phyloP scores from a whole-genome alignment of 2,888 invertebrate species.

The Drosophila barbarae region DNA sequence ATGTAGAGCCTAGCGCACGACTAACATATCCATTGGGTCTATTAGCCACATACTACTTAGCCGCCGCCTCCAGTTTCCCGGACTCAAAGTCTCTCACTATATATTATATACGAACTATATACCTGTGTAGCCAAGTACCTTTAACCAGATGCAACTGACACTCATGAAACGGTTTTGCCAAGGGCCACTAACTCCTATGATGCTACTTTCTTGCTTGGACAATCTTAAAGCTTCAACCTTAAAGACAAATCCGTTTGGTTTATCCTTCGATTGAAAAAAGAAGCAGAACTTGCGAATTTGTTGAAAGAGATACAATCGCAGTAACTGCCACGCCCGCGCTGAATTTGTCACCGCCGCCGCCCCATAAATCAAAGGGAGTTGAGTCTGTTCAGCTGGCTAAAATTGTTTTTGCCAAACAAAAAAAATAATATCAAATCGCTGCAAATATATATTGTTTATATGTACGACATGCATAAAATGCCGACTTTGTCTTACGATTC shows the following conservation, averaged over 20 bases:
- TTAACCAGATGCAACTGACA: conserved; percentile 36
- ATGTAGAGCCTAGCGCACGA: conserved; percentile 25
- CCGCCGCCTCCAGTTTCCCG: conserved; percentile 29
- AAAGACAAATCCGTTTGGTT: conserved; percentile 7
- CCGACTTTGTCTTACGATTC: conserved; percentile 50
- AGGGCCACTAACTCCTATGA: conserved; percentile 16
- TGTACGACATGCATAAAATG: conserved; percentile 29
- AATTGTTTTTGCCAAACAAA: conserved; percentile 54
- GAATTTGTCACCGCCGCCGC: conserved; percentile 18
- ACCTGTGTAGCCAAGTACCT: conserved; percentile 25
- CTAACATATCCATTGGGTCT: conserved; percentile 66
- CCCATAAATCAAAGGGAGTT: conserved; percentile 50
- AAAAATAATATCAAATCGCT: conserved; percentile 47
- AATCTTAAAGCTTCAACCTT: conserved; percentile 46
- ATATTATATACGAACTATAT: conserved; percentile 22
- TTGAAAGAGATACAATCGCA: conserved; percentile 13
- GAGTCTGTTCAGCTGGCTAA: conserved; percentile 35
- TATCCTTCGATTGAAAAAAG: conserved; percentile 4
- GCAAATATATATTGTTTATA: conserved; percentile 23
- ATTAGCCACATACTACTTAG: conserved; percentile 54
- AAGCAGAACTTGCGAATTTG: conserved; percentile 16
- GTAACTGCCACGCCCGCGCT: conserved; percentile 37
- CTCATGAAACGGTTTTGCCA: conserved; percentile 26
- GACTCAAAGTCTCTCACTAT: conserved; percentile 63
- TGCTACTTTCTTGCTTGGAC: conserved; percentile 46